Conservation (phyloP, 2,113 vertebrate species). For the Oncorhynchus masou region DNA sequence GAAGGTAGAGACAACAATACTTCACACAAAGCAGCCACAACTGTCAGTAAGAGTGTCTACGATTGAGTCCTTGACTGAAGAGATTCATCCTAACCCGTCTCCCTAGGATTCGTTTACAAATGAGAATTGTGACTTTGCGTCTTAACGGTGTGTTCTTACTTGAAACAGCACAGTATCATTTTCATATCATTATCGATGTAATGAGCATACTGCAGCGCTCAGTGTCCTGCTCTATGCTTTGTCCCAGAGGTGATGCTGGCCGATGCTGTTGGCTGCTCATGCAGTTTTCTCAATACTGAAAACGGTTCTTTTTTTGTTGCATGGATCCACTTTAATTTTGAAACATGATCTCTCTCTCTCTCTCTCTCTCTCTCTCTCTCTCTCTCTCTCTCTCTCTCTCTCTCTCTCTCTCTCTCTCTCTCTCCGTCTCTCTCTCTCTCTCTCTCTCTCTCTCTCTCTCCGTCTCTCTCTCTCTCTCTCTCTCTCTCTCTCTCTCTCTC, state of each 20-base stretch:
- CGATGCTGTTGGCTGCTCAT: background rate
- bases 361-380: slow-evolving; percentile 29
- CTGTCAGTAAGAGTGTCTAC: too few relatives aligned
- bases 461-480: too few relatives aligned
- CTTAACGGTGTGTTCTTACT: too few relatives aligned
- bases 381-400: slow-evolving; percentile 14
- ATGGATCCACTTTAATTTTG: background rate
- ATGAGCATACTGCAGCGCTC: too few relatives aligned
- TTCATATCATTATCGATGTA: too few relatives aligned
- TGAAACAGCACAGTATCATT: too few relatives aligned
- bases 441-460: slow-evolving; percentile 3
- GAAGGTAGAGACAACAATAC: too few relatives aligned
- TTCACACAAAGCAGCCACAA: too few relatives aligned
- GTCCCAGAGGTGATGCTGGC: background rate
- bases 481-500: too few relatives aligned
- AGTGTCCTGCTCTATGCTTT: too few relatives aligned
- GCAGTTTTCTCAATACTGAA: background rate
- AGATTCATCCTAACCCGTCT: too few relatives aligned
- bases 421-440: background rate
- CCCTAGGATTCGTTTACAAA: background rate
- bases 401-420: slow-evolving; percentile 4
- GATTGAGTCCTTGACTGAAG: too few relatives aligned
- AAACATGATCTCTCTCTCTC: slow-evolving; percentile 5
- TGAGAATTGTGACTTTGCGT: background rate
- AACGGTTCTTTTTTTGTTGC: background rate